phyloP scores from a whole-genome alignment of 2,113 vertebrate species.

The Hylia prasina region DNA sequence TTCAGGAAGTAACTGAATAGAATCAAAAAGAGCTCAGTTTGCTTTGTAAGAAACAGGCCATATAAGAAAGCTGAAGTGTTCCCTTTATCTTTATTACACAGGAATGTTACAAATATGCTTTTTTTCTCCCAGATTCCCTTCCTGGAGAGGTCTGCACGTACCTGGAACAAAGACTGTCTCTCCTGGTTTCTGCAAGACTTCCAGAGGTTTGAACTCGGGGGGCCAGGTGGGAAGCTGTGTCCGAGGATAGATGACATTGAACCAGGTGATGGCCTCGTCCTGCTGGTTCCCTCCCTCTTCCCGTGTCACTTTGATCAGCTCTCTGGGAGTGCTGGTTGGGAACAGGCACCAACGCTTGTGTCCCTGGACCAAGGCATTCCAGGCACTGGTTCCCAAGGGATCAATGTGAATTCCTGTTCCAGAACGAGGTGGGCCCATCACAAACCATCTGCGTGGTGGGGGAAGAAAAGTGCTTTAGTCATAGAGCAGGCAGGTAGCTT shows the following conservation, averaged over 20 bases:
- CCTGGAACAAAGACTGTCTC: slow-evolving; percentile 98
- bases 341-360: slow-evolving; percentile 98
- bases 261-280: slow-evolving; percentile 98
- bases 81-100: neutral
- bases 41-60: neutral
- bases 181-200: slow-evolving; percentile 91
- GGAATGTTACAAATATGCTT: fast-evolving
- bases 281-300: slow-evolving; percentile 98
- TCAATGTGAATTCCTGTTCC: slow-evolving; percentile 98
- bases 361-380: slow-evolving; percentile 96
- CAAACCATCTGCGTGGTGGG: slow-evolving; percentile 85
- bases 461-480: neutral
- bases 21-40: neutral
- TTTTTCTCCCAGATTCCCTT: neutral
- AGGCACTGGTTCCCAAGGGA: slow-evolving; percentile 94
- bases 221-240: slow-evolving; percentile 92
- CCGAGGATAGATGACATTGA: slow-evolving; percentile 89
- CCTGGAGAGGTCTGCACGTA: neutral
- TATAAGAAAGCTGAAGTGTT: neutral
- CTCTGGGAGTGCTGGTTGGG: slow-evolving; percentile 92
- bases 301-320: slow-evolving; percentile 94
- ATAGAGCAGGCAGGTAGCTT: neutral
- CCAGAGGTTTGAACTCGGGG: slow-evolving; percentile 88
- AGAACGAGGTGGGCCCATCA: slow-evolving; percentile 95
- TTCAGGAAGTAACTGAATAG: neutral